A percentile compares a stretch with the other conserved stretches of the same genome.
Evolutionary conservation across 2,113 vertebrate species (phyloP).

Genomic region (Phalacrocorax carbo): DNA sequence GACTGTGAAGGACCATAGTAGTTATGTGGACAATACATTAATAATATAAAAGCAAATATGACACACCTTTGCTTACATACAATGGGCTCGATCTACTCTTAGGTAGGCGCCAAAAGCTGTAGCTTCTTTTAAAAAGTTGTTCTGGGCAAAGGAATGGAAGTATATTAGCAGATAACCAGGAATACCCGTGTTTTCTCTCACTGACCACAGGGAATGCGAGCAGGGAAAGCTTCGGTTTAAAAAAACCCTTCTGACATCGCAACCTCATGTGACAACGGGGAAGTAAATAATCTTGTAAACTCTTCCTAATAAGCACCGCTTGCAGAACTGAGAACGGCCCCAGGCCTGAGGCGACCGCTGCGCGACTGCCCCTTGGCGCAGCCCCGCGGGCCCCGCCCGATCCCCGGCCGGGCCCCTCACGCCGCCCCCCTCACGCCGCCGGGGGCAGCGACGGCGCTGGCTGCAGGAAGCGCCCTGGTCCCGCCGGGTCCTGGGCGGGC

Average conservation of each 20-base stretch:
- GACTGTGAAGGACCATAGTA: neutral
- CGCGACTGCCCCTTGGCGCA: too few species aligned
- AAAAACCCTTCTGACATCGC: fast-evolving
- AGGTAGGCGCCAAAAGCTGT: neutral
- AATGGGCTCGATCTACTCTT: neutral
- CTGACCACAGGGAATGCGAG: neutral
- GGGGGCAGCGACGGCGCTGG: too few species aligned
- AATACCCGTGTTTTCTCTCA: neutral
- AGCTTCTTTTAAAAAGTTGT: neutral
- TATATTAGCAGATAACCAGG: fast-evolving
- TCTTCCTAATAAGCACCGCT: neutral
- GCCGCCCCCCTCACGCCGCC: too few species aligned
- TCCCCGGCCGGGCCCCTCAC: too few species aligned
- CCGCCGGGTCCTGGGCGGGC: too few species aligned
- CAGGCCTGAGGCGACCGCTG: fast-evolving
- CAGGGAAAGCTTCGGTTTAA: neutral
- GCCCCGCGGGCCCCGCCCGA: too few species aligned
- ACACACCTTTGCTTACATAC: neutral
- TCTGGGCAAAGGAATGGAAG: neutral
- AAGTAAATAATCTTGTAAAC: neutral
- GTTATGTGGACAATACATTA: neutral
- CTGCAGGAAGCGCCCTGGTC: too few species aligned
- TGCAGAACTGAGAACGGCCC: fast-evolving
- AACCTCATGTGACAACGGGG: neutral
- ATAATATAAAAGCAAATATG: neutral